A percentile compares a stretch with the other conserved stretches of the same genome.
phyloP scores from a whole-genome alignment of 2,888 invertebrate genomes.

The Plusia festucae region DNA sequence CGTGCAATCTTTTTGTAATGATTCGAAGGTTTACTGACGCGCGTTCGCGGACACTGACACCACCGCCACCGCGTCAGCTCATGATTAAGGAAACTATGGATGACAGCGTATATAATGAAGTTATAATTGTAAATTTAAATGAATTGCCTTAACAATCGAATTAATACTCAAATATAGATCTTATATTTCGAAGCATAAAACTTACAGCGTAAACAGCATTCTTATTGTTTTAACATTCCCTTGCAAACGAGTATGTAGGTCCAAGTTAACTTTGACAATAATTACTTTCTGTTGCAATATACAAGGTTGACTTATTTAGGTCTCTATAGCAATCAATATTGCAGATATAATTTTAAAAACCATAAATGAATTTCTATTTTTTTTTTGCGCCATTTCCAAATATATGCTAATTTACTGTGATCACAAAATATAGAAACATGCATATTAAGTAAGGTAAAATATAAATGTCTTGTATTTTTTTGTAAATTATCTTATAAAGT shows the following conservation, averaged over 20 bases:
- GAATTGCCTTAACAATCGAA: neutral
- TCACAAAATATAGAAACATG: conserved; percentile 45
- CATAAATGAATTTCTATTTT: conserved; percentile 11
- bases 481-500: conserved; percentile 62
- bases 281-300: conserved; percentile 32
- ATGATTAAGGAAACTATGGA: too few species aligned
- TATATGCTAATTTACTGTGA: conserved; percentile 54
- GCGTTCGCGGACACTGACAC: too few species aligned
- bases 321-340: conserved; percentile 10
- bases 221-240: conserved; percentile 19
- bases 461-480: conserved; percentile 57
- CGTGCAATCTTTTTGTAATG: too few species aligned
- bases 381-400: conserved; percentile 50
- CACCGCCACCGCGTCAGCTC: too few species aligned
- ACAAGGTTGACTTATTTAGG: conserved; percentile 9
- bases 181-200: neutral
- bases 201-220: neutral
- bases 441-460: conserved; percentile 60
- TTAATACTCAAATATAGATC: conserved; percentile 1
- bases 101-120: too few species aligned
- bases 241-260: conserved; percentile 20
- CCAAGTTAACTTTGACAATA: conserved; percentile 47
- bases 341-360: conserved; percentile 14
- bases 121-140: too few species aligned
- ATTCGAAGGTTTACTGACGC: too few species aligned